phyloP scores from a whole-genome alignment of 2,797 vertebrate species.

The Adelosebastes latens region DNA sequence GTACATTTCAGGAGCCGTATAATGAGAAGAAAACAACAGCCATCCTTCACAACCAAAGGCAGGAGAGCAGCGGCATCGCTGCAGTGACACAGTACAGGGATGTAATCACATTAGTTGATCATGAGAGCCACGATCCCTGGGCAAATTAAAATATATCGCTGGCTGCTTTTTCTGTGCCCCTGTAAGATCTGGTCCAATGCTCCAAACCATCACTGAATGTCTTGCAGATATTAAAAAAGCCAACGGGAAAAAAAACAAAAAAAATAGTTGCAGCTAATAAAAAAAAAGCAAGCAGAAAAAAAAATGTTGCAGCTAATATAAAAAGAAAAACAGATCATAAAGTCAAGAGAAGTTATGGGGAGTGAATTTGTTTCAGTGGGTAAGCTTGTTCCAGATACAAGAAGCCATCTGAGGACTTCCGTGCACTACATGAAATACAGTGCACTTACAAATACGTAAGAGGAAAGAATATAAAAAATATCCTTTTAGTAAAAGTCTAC shows the following conservation, averaged over 20 bases:
- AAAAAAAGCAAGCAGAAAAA: not conserved
- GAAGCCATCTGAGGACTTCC: not conserved
- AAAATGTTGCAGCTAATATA: not conserved
- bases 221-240: not conserved
- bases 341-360: not conserved
- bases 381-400: constrained; percentile 56
- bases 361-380: not conserved
- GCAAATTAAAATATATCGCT: constrained; percentile 58
- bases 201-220: not conserved
- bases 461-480: not conserved
- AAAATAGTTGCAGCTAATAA: not conserved
- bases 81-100: constrained; percentile 31
- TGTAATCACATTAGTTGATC: constrained; percentile 60
- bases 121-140: constrained; percentile 10
- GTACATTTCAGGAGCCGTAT: constrained; percentile 58
- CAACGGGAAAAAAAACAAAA: not conserved
- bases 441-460: not conserved
- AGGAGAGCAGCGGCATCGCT: constrained; percentile 2
- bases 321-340: not conserved
- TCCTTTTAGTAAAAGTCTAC: not conserved
- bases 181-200: constrained; percentile 3
- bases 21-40: constrained; percentile 72
- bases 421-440: not conserved
- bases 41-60: constrained; percentile 61
- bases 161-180: not conserved